These are phyloP conservation scores for Platycheirus albimanus DNA, from an alignment of 2,888 invertebrate genomes.

Conservation along the genomic window DNA sequence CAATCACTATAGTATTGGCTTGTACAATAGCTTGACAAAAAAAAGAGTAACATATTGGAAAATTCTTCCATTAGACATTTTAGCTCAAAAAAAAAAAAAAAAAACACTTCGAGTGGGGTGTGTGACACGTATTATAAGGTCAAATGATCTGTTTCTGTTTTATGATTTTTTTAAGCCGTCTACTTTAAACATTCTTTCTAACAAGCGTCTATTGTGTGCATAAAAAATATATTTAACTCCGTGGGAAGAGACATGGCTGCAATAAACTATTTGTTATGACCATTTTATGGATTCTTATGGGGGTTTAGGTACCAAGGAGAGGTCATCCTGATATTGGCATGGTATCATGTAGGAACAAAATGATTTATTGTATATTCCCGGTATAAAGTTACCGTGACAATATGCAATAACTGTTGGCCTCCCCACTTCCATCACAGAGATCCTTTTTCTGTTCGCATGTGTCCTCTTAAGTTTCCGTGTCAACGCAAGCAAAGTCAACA, in stretches of 20 bases:
- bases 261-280: background rate
- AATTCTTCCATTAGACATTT: conserved; percentile 56
- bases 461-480: conserved; percentile 59
- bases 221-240: background rate
- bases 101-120: conserved; percentile 45
- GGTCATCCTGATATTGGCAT: conserved; percentile 4
- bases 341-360: conserved; percentile 14
- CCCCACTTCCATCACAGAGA: conserved; percentile 4
- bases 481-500: no score
- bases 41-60: conserved; percentile 46
- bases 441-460: conserved; percentile 26
- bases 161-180: conserved; percentile 45
- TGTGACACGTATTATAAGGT: conserved; percentile 70
- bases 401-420: conserved; percentile 51
- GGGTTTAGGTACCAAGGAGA: background rate
- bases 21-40: conserved; percentile 22
- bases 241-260: background rate
- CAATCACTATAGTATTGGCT: conserved; percentile 54
- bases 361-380: conserved; percentile 25
- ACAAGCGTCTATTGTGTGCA: background rate
- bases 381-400: conserved; percentile 55
- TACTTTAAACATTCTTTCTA: conserved; percentile 11
- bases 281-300: background rate
- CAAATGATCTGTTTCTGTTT: conserved; percentile 40
- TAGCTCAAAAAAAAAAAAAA: conserved; percentile 15